Evolutionary conservation across 2,113 vertebrate species (phyloP).

Genomic region (Bubo blakistoni): DNA sequence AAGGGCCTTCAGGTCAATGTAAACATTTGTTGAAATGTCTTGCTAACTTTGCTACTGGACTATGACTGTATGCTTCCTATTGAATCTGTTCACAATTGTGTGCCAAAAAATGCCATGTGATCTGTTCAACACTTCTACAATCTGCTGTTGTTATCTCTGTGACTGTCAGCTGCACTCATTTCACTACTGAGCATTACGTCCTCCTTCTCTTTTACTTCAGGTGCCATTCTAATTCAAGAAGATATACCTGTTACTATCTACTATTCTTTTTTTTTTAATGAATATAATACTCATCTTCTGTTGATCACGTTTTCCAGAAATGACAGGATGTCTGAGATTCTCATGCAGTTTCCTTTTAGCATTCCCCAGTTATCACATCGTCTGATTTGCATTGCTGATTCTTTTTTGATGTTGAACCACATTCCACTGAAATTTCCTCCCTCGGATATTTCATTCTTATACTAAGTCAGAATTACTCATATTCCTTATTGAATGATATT

Average conservation of each 20-base stretch:
- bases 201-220: not conserved
- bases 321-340: slow-evolving; percentile 38
- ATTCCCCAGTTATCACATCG: not conserved
- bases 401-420: slow-evolving; percentile 45
- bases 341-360: slow-evolving; percentile 2
- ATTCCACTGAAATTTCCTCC: slow-evolving; percentile 52
- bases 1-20: not conserved
- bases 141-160: not conserved
- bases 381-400: slow-evolving; percentile 63
- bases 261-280: not conserved
- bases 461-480: slow-evolving; percentile 8
- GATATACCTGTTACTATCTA: not conserved
- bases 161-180: not conserved
- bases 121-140: not conserved
- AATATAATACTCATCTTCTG: not conserved
- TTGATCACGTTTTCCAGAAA: slow-evolving; percentile 18
- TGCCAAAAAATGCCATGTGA: not conserved
- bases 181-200: not conserved
- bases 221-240: not conserved
- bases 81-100: not conserved
- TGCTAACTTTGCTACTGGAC: not conserved
- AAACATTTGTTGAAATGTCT: not conserved
- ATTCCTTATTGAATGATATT: slow-evolving; percentile 4
- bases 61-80: not conserved
- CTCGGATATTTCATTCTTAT: slow-evolving; percentile 20